Evolutionary conservation across 1,140 invertebrate genomes (phyloP).

Genomic region (Diorhabda carinulata): DNA sequence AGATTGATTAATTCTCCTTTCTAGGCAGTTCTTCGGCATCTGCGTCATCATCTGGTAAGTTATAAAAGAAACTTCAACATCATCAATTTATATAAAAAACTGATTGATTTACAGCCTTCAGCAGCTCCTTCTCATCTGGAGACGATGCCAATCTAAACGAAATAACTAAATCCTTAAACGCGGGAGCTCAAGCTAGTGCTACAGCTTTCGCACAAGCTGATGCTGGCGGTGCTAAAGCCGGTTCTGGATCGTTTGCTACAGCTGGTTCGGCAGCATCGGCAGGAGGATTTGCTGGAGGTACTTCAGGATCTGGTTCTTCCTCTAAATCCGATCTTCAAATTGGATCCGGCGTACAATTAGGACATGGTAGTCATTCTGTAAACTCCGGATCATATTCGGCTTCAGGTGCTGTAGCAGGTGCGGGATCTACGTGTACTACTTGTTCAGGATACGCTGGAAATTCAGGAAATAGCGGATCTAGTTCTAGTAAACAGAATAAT

Average conservation of each 20-base stretch:
- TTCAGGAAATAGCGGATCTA: conserved; percentile 5
- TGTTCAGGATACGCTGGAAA: not conserved
- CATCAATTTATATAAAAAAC: no score
- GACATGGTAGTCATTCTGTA: not conserved
- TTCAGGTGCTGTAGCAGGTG: not conserved
- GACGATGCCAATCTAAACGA: not conserved
- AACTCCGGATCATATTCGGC: not conserved
- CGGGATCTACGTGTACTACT: not conserved
- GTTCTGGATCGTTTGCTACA: not conserved
- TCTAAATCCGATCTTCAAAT: not conserved
- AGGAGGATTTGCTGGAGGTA: not conserved
- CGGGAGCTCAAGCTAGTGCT: no score
- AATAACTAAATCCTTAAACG: not conserved
- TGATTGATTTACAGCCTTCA: not conserved
- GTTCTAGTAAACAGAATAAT: not conserved
- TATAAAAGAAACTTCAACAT: not conserved
- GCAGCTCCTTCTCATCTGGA: not conserved
- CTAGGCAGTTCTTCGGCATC: not conserved
- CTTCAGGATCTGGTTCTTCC: not conserved
- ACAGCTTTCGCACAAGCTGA: not conserved
- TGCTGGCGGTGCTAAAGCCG: not conserved
- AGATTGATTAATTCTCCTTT: not conserved
- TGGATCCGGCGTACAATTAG: not conserved
- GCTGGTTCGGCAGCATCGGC: not conserved
- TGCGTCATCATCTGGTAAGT: not conserved